Evolutionary conservation across 2,113 vertebrate species (phyloP).

Genomic region (Psophia crepitans): DNA sequence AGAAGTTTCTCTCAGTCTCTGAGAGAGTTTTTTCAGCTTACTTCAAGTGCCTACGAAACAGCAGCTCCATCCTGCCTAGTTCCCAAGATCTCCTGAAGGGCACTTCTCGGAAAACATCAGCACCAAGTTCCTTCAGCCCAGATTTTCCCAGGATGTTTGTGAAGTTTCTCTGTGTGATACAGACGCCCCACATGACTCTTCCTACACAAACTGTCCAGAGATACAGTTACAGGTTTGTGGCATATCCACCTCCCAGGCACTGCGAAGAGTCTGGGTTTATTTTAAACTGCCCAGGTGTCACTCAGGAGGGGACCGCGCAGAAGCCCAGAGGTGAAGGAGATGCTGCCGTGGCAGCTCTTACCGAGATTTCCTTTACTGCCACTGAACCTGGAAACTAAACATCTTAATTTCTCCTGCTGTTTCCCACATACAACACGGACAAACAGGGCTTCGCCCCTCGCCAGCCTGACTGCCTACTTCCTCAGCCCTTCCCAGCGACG

Average conservation of each 20-base stretch:
- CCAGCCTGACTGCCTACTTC: not conserved
- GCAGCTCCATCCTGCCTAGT: not conserved
- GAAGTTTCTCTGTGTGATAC: not conserved
- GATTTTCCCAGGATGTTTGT: not conserved
- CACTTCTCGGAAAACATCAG: not conserved
- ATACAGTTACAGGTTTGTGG: not conserved
- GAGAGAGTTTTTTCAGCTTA: not conserved
- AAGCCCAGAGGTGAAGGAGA: not conserved
- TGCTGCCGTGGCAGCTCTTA: not conserved
- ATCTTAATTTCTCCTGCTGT: not conserved
- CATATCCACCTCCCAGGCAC: not conserved
- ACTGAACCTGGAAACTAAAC: not conserved
- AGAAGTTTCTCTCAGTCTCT: not conserved
- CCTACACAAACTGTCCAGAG: not conserved
- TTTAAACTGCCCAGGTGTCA: not conserved
- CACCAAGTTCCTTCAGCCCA: not conserved
- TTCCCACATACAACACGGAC: not conserved
- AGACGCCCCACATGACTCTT: not conserved
- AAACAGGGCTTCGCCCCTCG: not conserved
- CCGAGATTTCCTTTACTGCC: not conserved
- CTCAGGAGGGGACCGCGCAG: not conserved
- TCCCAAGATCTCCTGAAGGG: not conserved
- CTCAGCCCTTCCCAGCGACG: not conserved
- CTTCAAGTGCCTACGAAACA: not conserved
- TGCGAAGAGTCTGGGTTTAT: not conserved